Evolutionary conservation across 2,113 vertebrate genomes (phyloP), one percentile per base, ranked within the genome.

Genomic region (Desmodus rotundus): DNA sequence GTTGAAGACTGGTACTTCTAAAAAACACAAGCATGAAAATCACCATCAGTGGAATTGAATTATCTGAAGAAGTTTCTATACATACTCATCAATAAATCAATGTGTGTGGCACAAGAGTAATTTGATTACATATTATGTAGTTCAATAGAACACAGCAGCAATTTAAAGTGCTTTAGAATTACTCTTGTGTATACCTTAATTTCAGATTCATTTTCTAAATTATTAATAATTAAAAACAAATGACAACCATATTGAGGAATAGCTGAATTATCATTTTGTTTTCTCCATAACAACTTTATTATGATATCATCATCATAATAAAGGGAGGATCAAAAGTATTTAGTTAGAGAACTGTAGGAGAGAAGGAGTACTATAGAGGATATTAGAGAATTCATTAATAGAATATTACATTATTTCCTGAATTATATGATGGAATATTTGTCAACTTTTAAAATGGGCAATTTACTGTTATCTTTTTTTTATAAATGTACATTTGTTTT

Each of bases 181-280:
- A 88, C 7, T 85, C 33, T 73, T 24, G 8, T 12, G 6, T 33
- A 47, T 38, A 20, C 6, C 63, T 91, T 87, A 63, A 76, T 93
- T 96, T 84, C 38, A 95, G 8, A 95, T 88, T 85, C 72, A 76
- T n/a, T 77, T 94, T 94, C 7, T 82, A 89, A 77, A 77, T 96
- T 58, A 94, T 72, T 43, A 95, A 58, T 58, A 90, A 72, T 68
- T 92, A 47, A 92, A 76, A 94, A 52, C 47, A 95, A 87, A 84
- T 16, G 15, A 17, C 33, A 72, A 22, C 5, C 7, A 43, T 43
- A 16, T 7, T 61, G 20, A 93, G 17, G 22, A 86, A 89, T 0
- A 50, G 5, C 2, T 82, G 41, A 94, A 89, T 86, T 73, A 47
- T 54, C 7, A 41, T 96, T 91, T 68, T 56, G 28, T 52, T 73